Evolutionary conservation across 2,113 vertebrate genomes (phyloP).

Genomic region (Pygoscelis antarcticus): DNA sequence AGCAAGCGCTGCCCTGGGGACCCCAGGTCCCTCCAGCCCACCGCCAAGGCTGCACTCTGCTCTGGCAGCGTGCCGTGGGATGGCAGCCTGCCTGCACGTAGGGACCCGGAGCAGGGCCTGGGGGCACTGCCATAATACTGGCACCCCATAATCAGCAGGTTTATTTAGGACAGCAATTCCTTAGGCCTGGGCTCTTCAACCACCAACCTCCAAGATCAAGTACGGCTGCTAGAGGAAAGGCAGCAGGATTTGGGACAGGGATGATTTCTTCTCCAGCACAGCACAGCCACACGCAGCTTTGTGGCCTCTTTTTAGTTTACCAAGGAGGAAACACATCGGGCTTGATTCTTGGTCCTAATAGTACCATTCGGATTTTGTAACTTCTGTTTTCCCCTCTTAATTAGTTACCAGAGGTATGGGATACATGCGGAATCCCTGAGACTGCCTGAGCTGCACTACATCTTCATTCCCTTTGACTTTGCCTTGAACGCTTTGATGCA

Average conservation of each 20-base stretch:
- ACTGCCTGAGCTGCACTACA: background rate
- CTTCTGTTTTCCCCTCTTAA: background rate
- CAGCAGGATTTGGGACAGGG: background rate
- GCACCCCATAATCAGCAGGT: background rate
- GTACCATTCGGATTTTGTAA: background rate
- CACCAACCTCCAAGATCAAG: background rate
- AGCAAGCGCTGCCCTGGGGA: background rate
- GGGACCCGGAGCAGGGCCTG: background rate
- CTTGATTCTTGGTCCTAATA: background rate
- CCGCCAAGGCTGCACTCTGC: background rate
- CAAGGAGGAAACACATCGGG: background rate
- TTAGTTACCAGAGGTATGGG: background rate
- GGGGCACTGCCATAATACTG: rapidly evolving
- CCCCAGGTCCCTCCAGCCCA: background rate
- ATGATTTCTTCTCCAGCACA: background rate
- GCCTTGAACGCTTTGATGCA: background rate
- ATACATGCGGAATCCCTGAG: rapidly evolving
- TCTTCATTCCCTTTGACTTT: background rate
- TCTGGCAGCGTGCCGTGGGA: rapidly evolving
- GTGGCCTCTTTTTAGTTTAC: background rate
- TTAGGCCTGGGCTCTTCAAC: background rate
- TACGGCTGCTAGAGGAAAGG: background rate
- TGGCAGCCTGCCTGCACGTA: background rate
- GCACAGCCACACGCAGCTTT: background rate
- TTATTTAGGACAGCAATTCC: background rate